Evolutionary conservation across 2,113 vertebrate species (phyloP), one percentile per base, ranked within the genome.

Genomic region (Cromileptes altivelis): DNA sequence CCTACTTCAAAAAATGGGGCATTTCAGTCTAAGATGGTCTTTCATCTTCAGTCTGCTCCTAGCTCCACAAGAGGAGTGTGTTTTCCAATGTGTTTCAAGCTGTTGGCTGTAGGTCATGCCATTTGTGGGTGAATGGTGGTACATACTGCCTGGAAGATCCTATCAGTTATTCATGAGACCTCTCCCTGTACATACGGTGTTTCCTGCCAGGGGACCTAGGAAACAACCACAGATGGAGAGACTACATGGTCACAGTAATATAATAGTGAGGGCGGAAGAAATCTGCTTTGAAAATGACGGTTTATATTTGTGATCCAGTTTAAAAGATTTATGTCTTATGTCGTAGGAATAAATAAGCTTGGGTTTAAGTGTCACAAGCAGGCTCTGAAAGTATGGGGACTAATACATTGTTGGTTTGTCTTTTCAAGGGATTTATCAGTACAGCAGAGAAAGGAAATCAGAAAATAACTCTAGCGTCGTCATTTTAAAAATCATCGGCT

Each of bases 101-200:
- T 85, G 70, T 60, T 50, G 58, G 76, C 65, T 60, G 40, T 70
- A 81, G 91, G 79, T 88, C 85, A 56, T 68, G 58, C 78, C 71
- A 55, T 87, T 80, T 84, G 77, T 67, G 78, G 25, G 42, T n/a
- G 74, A 82, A 85, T 70, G 57, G 71, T 23, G 13, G 57, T 52
- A 50, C 40, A 76, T 70, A 45, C 71, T 82, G 86, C 91, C 85
- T 84, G 74, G 72, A 76, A 86, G 91, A 80, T n/a, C 57, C 47
- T 21, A 83, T 93, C 55, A 77, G 67, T 94, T 92, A 92, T 94
- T 94, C 78, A 91, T 85, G 64, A 89, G 52, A 65, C 60, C 65
- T 86, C 80, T 86, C 33, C 33, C 85, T 88, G 75, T 78, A 62
- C 65, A 77, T 84, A 74, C 71, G 60, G 61, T 37, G 81, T 72